A percentile compares a stretch with the other conserved stretches of the same genome.
phyloP scores from a whole-genome alignment of 2,888 invertebrate genomes.

The Sinopyrophorus schimmeli region DNA sequence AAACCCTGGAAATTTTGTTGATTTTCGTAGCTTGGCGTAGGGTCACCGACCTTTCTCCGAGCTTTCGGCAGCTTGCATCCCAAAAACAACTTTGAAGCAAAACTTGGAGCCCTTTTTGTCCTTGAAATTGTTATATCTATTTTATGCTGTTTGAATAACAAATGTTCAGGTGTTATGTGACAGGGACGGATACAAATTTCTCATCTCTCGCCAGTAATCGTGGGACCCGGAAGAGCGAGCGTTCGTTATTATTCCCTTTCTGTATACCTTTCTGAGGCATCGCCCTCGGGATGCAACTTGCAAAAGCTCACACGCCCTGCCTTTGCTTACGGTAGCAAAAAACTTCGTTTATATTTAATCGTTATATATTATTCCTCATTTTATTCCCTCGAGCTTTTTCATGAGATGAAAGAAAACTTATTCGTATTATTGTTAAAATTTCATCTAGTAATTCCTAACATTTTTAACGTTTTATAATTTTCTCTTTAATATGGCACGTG shows the following conservation, averaged over 20 bases:
- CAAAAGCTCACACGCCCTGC: constrained; percentile 25
- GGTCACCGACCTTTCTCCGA: constrained; percentile 24
- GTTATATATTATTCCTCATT: too few species aligned
- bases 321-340: constrained; percentile 10
- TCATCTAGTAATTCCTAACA: too few species aligned
- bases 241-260: constrained; percentile 33
- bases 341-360: constrained; percentile 13
- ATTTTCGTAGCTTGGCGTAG: constrained; percentile 29
- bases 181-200: constrained; percentile 28
- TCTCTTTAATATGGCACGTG: too few species aligned
- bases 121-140: constrained; percentile 16
- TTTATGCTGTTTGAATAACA: constrained; percentile 17
- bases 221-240: constrained; percentile 33
- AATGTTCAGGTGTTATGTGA: constrained; percentile 30
- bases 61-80: constrained; percentile 23
- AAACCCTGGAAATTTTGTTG: constrained; percentile 32
- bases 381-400: too few species aligned
- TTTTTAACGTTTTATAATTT: too few species aligned
- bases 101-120: constrained; percentile 21
- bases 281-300: constrained; percentile 24
- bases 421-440: too few species aligned
- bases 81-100: constrained; percentile 25
- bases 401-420: too few species aligned
- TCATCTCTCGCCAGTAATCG: constrained; percentile 29
- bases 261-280: constrained; percentile 21